phyloP scores from a whole-genome alignment of 2,888 invertebrate species.

The Diplolepis rosae region DNA sequence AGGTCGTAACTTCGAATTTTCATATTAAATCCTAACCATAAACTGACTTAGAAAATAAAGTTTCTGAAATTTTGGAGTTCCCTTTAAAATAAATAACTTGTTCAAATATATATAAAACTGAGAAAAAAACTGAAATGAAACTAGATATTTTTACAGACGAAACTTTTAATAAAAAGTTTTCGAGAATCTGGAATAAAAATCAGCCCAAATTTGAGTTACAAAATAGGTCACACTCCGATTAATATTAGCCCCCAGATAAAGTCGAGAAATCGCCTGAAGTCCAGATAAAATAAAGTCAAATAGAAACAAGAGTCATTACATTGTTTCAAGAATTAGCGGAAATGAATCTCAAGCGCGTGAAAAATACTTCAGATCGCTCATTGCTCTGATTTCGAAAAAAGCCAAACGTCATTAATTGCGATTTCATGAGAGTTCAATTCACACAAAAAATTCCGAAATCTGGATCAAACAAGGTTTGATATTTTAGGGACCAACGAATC shows the following conservation, averaged over 20 bases:
- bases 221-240: conserved; percentile 21
- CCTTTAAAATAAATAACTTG: too few relatives aligned
- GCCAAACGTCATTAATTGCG: conserved; percentile 21
- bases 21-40: too few relatives aligned
- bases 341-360: neutral
- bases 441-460: neutral
- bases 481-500: neutral
- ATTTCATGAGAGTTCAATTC: neutral
- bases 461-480: neutral
- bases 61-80: too few relatives aligned
- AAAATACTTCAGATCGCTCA: neutral
- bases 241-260: neutral
- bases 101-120: too few relatives aligned
- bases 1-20: too few relatives aligned
- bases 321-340: neutral
- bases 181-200: neutral
- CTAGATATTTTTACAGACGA: too few relatives aligned
- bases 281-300: neutral
- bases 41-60: too few relatives aligned
- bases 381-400: conserved; percentile 14
- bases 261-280: neutral
- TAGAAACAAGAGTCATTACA: neutral
- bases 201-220: conserved; percentile 1
- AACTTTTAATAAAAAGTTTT: too few relatives aligned
- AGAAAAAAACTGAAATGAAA: too few relatives aligned